Evolutionary conservation across 2,888 invertebrate species (phyloP).

Genomic region (Imbricaverruca yamaguchii): DNA sequence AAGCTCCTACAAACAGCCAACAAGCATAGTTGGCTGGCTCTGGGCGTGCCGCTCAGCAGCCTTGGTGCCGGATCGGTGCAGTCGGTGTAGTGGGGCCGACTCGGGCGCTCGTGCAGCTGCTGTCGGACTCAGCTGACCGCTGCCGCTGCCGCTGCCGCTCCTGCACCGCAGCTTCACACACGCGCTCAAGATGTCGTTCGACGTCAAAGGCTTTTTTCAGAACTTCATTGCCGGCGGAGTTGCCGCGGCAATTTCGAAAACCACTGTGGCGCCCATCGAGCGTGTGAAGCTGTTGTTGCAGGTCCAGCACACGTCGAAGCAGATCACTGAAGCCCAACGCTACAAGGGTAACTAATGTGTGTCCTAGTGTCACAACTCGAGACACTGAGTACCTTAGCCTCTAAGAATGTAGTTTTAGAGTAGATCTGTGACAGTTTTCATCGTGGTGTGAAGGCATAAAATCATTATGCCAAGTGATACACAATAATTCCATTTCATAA

Average conservation of each 20-base stretch:
- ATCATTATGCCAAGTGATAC: no score
- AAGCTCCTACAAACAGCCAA: no score
- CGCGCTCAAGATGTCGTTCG: conserved; percentile 39
- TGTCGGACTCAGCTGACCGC: no score
- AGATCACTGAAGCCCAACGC: conserved; percentile 71
- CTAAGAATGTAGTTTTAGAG: neutral
- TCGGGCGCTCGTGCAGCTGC: neutral
- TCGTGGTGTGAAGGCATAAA: no score
- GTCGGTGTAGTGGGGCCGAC: neutral
- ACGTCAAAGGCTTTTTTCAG: conserved; percentile 77
- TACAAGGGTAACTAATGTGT: conserved; percentile 60
- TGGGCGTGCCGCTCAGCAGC: neutral
- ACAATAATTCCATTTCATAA: no score
- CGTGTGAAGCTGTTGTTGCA: conserved; percentile 88
- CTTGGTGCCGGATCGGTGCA: neutral
- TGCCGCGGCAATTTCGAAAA: conserved; percentile 88
- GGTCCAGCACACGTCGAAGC: conserved; percentile 88
- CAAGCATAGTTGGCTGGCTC: neutral
- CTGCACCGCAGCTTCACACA: neutral
- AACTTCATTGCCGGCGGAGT: conserved; percentile 88
- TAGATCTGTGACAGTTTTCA: neutral
- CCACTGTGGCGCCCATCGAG: conserved; percentile 90
- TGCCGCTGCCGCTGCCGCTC: no score
- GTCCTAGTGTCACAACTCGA: no score
- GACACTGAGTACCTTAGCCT: no score